phyloP scores from a whole-genome alignment of 2,888 invertebrate species.

The Eilema caniola region DNA sequence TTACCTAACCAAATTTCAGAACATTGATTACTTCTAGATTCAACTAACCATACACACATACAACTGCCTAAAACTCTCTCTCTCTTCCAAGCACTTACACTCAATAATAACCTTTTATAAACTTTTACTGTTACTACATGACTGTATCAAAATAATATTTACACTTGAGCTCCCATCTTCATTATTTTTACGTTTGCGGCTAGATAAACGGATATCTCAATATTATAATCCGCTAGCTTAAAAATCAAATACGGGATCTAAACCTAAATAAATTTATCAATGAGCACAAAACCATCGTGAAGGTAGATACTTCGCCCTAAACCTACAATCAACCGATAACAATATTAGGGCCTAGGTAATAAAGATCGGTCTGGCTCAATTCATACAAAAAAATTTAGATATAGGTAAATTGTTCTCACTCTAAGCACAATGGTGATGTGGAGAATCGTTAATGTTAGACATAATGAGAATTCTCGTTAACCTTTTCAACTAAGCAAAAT shows the following conservation, averaged over 20 bases:
- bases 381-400: conserved; percentile 10
- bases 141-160: background rate
- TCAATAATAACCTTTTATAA: background rate
- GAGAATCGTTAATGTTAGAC: background rate
- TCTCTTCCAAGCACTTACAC: no score
- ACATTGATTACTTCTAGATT: no score
- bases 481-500: background rate
- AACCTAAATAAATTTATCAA: conserved; percentile 7
- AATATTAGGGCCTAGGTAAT: conserved; percentile 16
- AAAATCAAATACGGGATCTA: background rate
- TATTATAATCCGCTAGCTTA: background rate
- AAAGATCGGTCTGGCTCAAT: conserved; percentile 12
- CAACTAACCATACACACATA: no score
- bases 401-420: background rate
- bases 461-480: background rate
- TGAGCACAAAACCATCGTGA: conserved; percentile 15
- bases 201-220: background rate
- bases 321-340: conserved; percentile 13
- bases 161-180: background rate
- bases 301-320: conserved; percentile 8
- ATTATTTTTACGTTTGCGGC: background rate
- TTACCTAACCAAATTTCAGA: no score
- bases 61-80: no score
- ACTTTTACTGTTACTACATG: background rate
- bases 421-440: background rate